phyloP scores from a whole-genome alignment of 1,140 invertebrate genomes.

The Calephelis virginiensis region DNA sequence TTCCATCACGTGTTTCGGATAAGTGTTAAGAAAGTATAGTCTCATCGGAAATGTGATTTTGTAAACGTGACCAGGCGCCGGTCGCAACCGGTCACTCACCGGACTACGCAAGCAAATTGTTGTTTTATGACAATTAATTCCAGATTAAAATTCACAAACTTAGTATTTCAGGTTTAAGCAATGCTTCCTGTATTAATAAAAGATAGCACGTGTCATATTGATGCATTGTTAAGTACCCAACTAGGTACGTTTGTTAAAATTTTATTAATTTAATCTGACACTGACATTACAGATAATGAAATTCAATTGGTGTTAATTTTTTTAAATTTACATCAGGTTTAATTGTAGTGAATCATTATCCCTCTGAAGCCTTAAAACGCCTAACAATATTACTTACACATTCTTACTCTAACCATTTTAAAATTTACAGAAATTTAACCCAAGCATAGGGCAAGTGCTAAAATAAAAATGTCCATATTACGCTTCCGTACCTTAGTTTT shows the following conservation, averaged over 20 bases:
- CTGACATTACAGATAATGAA: not conserved
- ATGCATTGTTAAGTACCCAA: not conserved
- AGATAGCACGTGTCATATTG: conserved; percentile 6
- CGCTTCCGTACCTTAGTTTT: no score
- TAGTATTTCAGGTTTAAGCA: conserved; percentile 27
- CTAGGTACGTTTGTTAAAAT: not conserved
- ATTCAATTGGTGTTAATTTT: no score
- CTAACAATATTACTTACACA: no score
- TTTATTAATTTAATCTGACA: not conserved
- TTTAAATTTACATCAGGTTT: no score
- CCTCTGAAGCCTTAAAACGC: no score
- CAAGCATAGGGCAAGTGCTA: no score
- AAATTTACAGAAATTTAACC: no score
- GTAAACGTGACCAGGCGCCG: conserved; percentile 45
- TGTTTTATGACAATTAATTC: conserved; percentile 34
- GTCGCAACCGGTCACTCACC: conserved; percentile 50
- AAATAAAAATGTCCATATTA: no score
- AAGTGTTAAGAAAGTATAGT: conserved; percentile 40
- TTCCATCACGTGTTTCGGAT: conserved; percentile 46
- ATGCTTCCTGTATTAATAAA: conserved; percentile 15
- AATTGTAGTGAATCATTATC: no score
- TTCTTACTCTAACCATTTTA: no score
- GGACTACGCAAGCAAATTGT: conserved; percentile 25
- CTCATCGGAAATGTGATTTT: conserved; percentile 29
- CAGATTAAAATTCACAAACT: conserved; percentile 35